Conservation (phyloP, 2,797 vertebrate species). For the Thaleichthys pacificus region DNA sequence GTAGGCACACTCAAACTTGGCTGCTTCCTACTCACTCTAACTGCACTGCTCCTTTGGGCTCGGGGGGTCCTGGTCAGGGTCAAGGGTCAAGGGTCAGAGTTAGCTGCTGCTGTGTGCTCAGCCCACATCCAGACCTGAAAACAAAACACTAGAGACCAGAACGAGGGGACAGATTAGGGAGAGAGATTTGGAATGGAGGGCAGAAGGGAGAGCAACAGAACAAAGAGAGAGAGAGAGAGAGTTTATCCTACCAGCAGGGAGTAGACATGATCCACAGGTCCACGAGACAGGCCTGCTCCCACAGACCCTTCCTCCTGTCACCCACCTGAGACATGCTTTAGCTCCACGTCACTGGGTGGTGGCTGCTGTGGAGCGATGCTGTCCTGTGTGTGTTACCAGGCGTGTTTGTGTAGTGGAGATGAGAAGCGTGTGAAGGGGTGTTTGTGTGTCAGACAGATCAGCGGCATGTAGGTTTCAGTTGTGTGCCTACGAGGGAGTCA, state of each 20-base stretch:
- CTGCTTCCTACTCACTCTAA: constrained; percentile 43
- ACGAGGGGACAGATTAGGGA: background rate
- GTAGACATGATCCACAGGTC: no score
- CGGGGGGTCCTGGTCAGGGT: background rate
- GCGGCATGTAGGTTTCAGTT: background rate
- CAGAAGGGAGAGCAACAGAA: background rate
- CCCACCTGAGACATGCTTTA: constrained; percentile 14
- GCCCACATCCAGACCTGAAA: background rate
- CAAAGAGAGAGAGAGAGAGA: background rate
- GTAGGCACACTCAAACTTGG: constrained; percentile 42
- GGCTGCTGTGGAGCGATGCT: background rate
- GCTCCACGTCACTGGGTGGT: constrained; percentile 1
- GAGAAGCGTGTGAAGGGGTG: background rate
- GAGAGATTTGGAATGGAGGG: background rate
- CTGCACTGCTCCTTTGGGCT: constrained; percentile 26
- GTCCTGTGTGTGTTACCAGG: background rate
- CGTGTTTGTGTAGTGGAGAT: background rate
- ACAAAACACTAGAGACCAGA: background rate
- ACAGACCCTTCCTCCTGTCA: background rate
- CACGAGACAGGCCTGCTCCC: background rate
- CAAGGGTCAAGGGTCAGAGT: background rate
- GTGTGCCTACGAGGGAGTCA: background rate
- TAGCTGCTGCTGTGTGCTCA: background rate
- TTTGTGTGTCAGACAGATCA: background rate
- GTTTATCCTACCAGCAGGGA: background rate